Conservation (phyloP, 2,797 vertebrate genomes). For the Rousettus madagascariensis region DNA sequence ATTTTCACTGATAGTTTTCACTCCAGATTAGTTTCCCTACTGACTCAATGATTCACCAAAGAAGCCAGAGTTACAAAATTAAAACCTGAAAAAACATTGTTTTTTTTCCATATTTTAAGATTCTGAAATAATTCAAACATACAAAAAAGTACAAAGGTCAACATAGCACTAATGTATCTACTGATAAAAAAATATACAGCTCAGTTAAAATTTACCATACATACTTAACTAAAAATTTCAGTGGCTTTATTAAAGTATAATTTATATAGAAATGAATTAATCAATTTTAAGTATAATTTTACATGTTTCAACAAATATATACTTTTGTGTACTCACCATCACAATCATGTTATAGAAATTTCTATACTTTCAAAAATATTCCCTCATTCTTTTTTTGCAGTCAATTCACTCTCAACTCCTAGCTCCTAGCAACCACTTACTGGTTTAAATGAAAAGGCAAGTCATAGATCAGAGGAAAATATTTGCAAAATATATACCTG, state of each 20-base stretch:
- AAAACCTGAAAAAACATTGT: neutral
- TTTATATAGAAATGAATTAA: neutral
- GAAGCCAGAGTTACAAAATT: constrained; percentile 7
- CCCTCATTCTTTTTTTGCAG: neutral
- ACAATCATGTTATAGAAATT: neutral
- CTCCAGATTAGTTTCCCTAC: neutral
- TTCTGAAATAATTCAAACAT: constrained; percentile 35
- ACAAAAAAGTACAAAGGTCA: neutral
- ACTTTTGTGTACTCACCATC: neutral
- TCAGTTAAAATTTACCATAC: neutral
- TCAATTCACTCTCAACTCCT: neutral
- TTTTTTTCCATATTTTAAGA: constrained; percentile 11
- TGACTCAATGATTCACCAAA: constrained; percentile 15
- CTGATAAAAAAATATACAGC: neutral
- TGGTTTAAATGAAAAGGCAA: constrained; percentile 32
- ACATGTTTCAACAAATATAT: neutral
- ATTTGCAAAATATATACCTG: neutral
- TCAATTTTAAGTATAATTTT: neutral
- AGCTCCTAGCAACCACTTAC: neutral
- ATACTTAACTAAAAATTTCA: neutral
- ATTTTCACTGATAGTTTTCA: constrained; percentile 27
- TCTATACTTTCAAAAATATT: neutral
- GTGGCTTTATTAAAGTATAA: neutral
- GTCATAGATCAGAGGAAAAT: neutral
- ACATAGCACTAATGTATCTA: neutral